Percentiles rank a stretch among this genome's conserved stretches.
Evolutionary conservation across 2,888 invertebrate genomes (phyloP).

Genomic region (Amblyteles armatorius): DNA sequence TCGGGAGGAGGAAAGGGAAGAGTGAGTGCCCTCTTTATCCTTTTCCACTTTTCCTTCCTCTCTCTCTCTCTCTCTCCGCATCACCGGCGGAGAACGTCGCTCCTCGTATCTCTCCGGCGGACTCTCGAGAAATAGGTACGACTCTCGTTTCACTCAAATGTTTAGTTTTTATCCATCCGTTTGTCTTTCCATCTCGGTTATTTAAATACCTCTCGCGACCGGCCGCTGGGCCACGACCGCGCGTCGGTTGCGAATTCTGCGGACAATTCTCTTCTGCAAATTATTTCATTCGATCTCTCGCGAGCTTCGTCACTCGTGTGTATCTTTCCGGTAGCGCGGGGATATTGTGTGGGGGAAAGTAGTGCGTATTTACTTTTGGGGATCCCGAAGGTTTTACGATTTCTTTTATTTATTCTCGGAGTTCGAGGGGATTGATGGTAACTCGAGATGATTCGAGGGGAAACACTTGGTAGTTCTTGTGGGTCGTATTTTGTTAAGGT

Average conservation of each 20-base stretch:
- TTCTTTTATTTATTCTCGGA: no score
- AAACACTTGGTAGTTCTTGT: no score
- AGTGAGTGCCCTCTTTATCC: slow-evolving; percentile 3
- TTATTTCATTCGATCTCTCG: slow-evolving; percentile 19
- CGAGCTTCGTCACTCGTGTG: slow-evolving; percentile 14
- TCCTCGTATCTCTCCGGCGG: no score
- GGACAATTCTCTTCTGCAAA: background rate
- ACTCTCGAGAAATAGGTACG: background rate
- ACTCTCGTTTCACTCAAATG: background rate
- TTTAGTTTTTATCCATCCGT: slow-evolving; percentile 13
- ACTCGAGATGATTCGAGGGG: no score
- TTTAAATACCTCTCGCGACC: slow-evolving; percentile 22
- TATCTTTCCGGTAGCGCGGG: background rate
- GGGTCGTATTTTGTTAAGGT: no score
- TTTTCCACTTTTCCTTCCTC: slow-evolving; percentile 32
- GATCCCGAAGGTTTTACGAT: no score
- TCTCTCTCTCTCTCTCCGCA: background rate
- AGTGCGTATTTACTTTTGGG: background rate
- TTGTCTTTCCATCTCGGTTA: slow-evolving; percentile 20
- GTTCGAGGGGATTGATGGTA: no score
- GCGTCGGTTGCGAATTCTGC: background rate
- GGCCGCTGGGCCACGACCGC: background rate
- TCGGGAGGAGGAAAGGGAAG: slow-evolving; percentile 29
- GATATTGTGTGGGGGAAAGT: background rate
- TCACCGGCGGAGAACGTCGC: no score